These are phyloP conservation scores for Syngnathoides biaculeatus DNA, from an alignment of 2,113 vertebrate species.

Conservation along the genomic window DNA sequence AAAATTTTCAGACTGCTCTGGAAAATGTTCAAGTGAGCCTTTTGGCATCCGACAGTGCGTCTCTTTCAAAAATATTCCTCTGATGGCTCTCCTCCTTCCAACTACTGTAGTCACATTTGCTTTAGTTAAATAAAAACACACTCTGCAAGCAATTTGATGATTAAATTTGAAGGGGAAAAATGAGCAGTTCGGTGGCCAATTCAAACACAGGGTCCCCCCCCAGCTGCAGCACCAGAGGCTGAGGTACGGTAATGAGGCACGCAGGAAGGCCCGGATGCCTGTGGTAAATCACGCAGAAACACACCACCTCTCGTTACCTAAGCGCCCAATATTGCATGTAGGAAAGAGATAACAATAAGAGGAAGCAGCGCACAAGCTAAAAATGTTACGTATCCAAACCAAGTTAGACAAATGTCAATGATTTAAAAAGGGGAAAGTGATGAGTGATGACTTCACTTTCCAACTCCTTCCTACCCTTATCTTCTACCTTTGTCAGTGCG, in stretches of 20 bases:
- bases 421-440: slow-evolving; percentile 6
- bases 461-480: neutral
- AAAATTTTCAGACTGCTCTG: neutral
- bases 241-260: slow-evolving; percentile 53
- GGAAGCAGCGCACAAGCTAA: slow-evolving; percentile 29
- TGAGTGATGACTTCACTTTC: slow-evolving; percentile 1
- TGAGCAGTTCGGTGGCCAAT: slow-evolving; percentile 48
- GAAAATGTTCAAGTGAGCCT: neutral
- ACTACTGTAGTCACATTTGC: slow-evolving; percentile 22
- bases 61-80: slow-evolving; percentile 20
- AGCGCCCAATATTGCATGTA: slow-evolving; percentile 19
- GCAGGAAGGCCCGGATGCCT: slow-evolving; percentile 62
- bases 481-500: slow-evolving; percentile 6
- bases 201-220: slow-evolving; percentile 56
- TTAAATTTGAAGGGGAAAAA: slow-evolving; percentile 44
- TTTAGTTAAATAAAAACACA: slow-evolving; percentile 43
- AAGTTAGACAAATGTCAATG: slow-evolving; percentile 13
- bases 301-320: slow-evolving; percentile 51
- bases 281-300: slow-evolving; percentile 67
- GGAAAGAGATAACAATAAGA: slow-evolving; percentile 35
- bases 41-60: slow-evolving; percentile 2
- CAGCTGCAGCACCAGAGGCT: slow-evolving; percentile 44
- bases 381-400: slow-evolving; percentile 24
- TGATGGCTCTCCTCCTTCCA: slow-evolving; percentile 26
- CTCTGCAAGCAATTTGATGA: slow-evolving; percentile 45